These are phyloP conservation scores for Apis cerana DNA, from an alignment of 1,140 invertebrate genomes.

Conservation along the genomic window DNA sequence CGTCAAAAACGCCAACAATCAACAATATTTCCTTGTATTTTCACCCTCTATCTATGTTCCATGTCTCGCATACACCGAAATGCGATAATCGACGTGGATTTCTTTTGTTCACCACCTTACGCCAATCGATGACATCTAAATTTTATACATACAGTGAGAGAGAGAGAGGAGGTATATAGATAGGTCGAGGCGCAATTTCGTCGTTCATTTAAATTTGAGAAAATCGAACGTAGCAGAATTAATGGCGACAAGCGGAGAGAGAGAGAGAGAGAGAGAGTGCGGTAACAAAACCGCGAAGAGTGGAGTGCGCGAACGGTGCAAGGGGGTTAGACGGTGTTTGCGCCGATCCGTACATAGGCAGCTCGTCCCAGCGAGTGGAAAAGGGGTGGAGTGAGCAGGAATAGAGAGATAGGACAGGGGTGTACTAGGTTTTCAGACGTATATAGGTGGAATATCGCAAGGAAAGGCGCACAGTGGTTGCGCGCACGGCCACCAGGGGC, in stretches of 20 bases:
- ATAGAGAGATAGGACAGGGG: constrained; percentile 68
- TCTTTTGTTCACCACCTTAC: no score
- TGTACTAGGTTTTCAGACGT: constrained; percentile 66
- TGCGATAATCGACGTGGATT: no score
- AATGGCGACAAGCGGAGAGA: constrained; percentile 52
- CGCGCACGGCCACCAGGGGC: constrained; percentile 75
- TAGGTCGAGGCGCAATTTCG: neutral
- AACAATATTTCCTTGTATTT: no score
- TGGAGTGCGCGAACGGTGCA: constrained; percentile 45
- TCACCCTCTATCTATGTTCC: no score
- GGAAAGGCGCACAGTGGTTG: constrained; percentile 75
- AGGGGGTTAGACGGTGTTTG: constrained; percentile 50
- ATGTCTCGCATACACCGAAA: no score
- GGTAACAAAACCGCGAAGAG: constrained; percentile 54
- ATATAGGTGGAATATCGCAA: constrained; percentile 71
- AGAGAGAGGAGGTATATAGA: no score
- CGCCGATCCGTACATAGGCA: constrained; percentile 57
- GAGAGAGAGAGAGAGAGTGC: neutral
- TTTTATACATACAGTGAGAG: no score
- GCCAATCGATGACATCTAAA: no score
- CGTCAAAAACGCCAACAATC: neutral
- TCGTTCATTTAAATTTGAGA: constrained; percentile 45
- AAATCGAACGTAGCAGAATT: constrained; percentile 54
- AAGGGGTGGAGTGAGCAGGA: constrained; percentile 62
- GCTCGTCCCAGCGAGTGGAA: constrained; percentile 55